Base-by-base conservation (phyloP, 2,113 vertebrate species). In the Prionailurus viverrinus region DNA sequence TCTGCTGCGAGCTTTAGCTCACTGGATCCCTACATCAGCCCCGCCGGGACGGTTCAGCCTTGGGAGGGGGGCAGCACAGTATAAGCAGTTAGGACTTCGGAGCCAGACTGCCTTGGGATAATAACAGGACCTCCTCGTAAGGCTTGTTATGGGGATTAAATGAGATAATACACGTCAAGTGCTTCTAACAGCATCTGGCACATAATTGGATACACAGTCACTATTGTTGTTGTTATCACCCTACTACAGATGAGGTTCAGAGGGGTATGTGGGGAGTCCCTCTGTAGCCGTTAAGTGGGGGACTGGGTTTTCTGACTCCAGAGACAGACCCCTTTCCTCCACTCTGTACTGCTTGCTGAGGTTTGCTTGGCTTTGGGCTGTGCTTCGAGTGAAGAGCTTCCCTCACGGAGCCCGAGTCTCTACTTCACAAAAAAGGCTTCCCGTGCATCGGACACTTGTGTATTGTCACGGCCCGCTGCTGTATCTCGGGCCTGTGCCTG, bases 91-190 rank as follows among this genome's bases (percentile, higher is more conserved):
- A 96, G 76, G 89, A 65, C 9, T 25, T 15, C 29, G 73, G 90
- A 90, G 41, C 55, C 76, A 25, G 85, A n/a, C 31, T 31, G 55
- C 69, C 39, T 94, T 41, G 41, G 69, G 68, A 33, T 95, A 48
- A 18, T 58, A 69, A 25, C n/a, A 41, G 79, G 39, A 5, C 53
- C 36, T 73, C 68, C 48, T 86, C 2, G 1, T 41, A n/a, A 78
- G 73, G 36, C 71, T 78, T 76, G 41, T 63, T 78, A 7, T 25
- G 95, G 89, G 45, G 36, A 27, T 89, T 91, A 89, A 81, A 31
- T 73, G 74, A 95, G 91, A 45, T 79, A 21, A 36, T 55, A 18
- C 15, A 11, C 5, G 51, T 53, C 71, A 45, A 5, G 45, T 68
- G 16, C n/a, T 80, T 92, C 13, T 29, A 45, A 29, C 18, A 23